Percentiles rank a stretch among this genome's conserved stretches.
phyloP scores from a whole-genome alignment of 1,140 invertebrate genomes.

The Cheumatopsyche charites region DNA sequence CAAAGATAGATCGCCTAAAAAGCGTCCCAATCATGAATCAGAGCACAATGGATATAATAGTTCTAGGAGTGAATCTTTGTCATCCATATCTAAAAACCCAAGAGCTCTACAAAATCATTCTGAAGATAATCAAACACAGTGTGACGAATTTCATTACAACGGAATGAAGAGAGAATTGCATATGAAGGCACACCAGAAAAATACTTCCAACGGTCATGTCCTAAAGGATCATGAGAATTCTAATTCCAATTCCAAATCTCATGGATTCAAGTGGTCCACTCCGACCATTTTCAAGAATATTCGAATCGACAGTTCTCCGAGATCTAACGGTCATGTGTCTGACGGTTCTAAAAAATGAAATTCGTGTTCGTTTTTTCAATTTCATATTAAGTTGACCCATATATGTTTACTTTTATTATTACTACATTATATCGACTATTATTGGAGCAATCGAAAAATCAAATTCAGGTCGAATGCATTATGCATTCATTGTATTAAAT shows the following conservation, averaged over 20 bases:
- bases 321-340: constrained; percentile 36
- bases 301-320: constrained; percentile 40
- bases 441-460: too few species aligned
- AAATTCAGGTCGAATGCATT: too few species aligned
- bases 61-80: constrained; percentile 45
- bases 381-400: background rate
- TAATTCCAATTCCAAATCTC: constrained; percentile 35
- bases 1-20: constrained; percentile 35
- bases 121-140: background rate
- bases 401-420: constrained; percentile 27
- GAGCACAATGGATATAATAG: constrained; percentile 40
- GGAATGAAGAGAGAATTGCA: constrained; percentile 24
- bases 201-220: constrained; percentile 37
- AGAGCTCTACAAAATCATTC: background rate
- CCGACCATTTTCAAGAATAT: constrained; percentile 47
- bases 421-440: too few species aligned
- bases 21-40: constrained; percentile 33
- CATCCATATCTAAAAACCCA: constrained; percentile 41
- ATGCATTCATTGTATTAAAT: too few species aligned
- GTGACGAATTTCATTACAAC: constrained; percentile 10
- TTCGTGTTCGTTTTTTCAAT: too few species aligned
- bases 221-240: constrained; percentile 37
- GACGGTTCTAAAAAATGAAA: constrained; percentile 37
- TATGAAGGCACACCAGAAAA: constrained; percentile 3
- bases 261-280: constrained; percentile 43